Evolutionary conservation across 2,888 invertebrate species (phyloP).

Genomic region (Andrena minutula): DNA sequence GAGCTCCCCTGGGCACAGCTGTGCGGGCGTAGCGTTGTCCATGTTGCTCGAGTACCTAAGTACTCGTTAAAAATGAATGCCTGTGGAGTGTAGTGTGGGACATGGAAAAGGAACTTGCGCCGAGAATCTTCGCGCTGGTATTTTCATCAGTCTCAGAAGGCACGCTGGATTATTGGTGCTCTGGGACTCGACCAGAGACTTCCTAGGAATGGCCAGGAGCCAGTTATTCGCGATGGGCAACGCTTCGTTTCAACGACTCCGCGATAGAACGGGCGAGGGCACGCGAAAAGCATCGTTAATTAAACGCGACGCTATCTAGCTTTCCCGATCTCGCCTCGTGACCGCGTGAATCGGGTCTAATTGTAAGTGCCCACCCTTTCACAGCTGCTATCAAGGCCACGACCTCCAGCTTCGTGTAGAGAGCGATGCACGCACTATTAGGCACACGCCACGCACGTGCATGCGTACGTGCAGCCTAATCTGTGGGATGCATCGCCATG

Average conservation of each 20-base stretch:
- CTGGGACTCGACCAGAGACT: not conserved
- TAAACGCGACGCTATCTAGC: constrained; percentile 44
- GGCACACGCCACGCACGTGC: constrained; percentile 67
- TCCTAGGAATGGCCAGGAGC: constrained; percentile 2
- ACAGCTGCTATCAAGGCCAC: constrained; percentile 60
- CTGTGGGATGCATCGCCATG: constrained; percentile 49
- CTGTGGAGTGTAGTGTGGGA: too few species aligned
- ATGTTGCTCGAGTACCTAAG: too few species aligned
- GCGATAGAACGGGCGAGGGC: not conserved
- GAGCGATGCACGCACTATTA: constrained; percentile 63
- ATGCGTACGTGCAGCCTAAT: constrained; percentile 61
- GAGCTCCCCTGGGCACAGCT: too few species aligned
- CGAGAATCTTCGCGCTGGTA: not conserved
- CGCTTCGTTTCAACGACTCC: constrained; percentile 10
- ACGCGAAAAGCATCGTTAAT: constrained; percentile 61
- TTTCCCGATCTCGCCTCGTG: constrained; percentile 44
- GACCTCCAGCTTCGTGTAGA: constrained; percentile 52
- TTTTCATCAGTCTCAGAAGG: not conserved
- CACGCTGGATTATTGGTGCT: not conserved
- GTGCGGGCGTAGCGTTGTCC: too few species aligned
- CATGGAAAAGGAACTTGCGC: not conserved
- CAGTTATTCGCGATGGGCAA: constrained; percentile 25
- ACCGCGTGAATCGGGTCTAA: constrained; percentile 38
- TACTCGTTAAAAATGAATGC: too few species aligned
- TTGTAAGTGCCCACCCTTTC: constrained; percentile 30